phyloP scores from a whole-genome alignment of 2,888 invertebrate genomes.

The Zelleria hepariella region DNA sequence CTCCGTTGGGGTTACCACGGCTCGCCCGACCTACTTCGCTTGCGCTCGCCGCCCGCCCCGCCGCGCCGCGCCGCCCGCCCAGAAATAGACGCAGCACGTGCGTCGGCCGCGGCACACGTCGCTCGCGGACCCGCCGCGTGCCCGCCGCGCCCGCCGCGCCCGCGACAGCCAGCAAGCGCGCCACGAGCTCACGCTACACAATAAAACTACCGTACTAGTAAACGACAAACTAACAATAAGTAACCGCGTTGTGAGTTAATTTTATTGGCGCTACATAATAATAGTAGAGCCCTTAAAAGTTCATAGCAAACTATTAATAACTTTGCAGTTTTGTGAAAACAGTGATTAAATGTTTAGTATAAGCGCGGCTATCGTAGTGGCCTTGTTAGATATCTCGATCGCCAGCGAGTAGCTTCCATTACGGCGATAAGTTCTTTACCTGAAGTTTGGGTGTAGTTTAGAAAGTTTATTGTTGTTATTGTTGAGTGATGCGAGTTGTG shows the following conservation, averaged over 20 bases:
- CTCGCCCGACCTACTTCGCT: slow-evolving; percentile 49
- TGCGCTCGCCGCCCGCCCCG: slow-evolving; percentile 41
- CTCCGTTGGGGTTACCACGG: neutral
- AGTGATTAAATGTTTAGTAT: slow-evolving; percentile 35
- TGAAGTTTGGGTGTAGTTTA: slow-evolving; percentile 12
- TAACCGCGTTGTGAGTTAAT: slow-evolving; percentile 27
- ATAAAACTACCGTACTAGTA: neutral
- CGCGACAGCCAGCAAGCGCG: neutral
- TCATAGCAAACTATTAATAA: slow-evolving; percentile 38
- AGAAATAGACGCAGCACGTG: slow-evolving; percentile 70
- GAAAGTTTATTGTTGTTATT: slow-evolving; percentile 12
- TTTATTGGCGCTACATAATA: slow-evolving; percentile 1
- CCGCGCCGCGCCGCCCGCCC: slow-evolving; percentile 40
- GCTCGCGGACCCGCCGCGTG: slow-evolving; percentile 16
- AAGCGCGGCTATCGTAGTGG: slow-evolving; percentile 44
- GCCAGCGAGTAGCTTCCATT: slow-evolving; percentile 25
- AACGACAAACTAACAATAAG: slow-evolving; percentile 17
- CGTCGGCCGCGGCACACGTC: slow-evolving; percentile 57
- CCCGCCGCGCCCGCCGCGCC: neutral
- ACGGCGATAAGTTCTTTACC: slow-evolving; percentile 16
- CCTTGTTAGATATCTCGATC: slow-evolving; percentile 47
- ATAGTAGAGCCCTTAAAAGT: slow-evolving; percentile 16
- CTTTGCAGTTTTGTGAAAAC: slow-evolving; percentile 33
- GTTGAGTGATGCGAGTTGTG: neutral
- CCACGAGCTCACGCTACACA: neutral